Evolutionary conservation across 2,113 vertebrate species (phyloP).

Genomic region (Columbina picui): DNA sequence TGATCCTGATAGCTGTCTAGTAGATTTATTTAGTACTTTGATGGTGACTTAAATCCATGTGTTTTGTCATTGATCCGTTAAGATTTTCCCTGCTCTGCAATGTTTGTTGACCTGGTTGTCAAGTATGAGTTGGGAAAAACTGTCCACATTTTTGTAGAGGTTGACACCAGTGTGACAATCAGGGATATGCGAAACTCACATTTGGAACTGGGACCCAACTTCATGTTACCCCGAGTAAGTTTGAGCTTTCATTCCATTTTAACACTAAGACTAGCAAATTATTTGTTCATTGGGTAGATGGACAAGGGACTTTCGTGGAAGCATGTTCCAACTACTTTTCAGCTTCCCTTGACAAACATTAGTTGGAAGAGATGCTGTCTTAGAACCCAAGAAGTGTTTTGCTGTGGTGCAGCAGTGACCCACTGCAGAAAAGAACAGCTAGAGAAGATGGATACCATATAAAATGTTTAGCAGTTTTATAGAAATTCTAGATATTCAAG

Average conservation of each 20-base stretch:
- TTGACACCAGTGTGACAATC: not conserved
- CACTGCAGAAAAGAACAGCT: not conserved
- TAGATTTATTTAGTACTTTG: not conserved
- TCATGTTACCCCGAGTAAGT: constrained; percentile 55
- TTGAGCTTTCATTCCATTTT: not conserved
- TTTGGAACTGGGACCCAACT: constrained; percentile 69
- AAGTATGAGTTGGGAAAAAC: not conserved
- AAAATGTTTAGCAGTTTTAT: not conserved
- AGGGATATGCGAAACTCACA: not conserved
- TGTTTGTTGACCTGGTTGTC: not conserved
- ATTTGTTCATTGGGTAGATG: not conserved
- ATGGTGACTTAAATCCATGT: not conserved
- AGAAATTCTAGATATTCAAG: not conserved
- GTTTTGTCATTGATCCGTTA: not conserved
- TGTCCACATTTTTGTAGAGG: constrained; percentile 39
- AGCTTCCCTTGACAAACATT: not conserved
- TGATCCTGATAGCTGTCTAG: not conserved
- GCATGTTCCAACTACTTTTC: not conserved
- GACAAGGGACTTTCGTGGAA: not conserved
- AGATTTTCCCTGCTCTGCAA: not conserved
- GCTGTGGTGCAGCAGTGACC: not conserved
- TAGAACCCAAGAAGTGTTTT: not conserved
- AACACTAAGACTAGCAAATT: not conserved
- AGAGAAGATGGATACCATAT: not conserved
- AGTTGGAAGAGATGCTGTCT: not conserved